A percentile compares a stretch with the other conserved stretches of the same genome.
phyloP scores from a whole-genome alignment of 1,140 invertebrate species.

The Varroa destructor region DNA sequence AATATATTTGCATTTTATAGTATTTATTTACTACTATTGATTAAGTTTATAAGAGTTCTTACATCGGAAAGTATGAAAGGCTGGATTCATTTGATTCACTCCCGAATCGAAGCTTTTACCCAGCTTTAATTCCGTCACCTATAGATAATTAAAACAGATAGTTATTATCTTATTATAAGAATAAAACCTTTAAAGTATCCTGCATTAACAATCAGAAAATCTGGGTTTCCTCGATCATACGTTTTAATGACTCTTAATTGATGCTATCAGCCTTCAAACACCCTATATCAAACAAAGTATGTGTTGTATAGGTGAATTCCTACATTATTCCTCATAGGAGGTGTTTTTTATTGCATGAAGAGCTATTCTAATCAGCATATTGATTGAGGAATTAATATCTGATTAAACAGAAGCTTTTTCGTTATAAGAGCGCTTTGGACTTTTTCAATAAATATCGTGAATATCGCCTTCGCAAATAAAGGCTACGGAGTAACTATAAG shows the following conservation, averaged over 20 bases:
- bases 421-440: no score
- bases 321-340: no score
- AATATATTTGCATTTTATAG: not conserved
- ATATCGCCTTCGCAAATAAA: no score
- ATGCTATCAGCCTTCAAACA: not conserved
- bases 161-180: not conserved
- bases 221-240: not conserved
- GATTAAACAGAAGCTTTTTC: no score
- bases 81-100: slow-evolving; percentile 49
- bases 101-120: slow-evolving; percentile 53
- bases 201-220: not conserved
- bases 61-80: slow-evolving; percentile 77
- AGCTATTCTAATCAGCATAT: no score
- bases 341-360: no score
- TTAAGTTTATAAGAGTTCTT: slow-evolving; percentile 42
- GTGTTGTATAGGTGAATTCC: not conserved
- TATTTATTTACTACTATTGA: not conserved
- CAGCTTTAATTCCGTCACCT: slow-evolving; percentile 64
- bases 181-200: not conserved
- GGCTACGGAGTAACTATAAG: no score
- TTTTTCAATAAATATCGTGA: no score
- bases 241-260: not conserved
- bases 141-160: not conserved
- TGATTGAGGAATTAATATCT: no score
- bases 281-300: slow-evolving; percentile 1